Evolutionary conservation across 2,888 invertebrate species (phyloP).

Genomic region (Chelonus formosanus): DNA sequence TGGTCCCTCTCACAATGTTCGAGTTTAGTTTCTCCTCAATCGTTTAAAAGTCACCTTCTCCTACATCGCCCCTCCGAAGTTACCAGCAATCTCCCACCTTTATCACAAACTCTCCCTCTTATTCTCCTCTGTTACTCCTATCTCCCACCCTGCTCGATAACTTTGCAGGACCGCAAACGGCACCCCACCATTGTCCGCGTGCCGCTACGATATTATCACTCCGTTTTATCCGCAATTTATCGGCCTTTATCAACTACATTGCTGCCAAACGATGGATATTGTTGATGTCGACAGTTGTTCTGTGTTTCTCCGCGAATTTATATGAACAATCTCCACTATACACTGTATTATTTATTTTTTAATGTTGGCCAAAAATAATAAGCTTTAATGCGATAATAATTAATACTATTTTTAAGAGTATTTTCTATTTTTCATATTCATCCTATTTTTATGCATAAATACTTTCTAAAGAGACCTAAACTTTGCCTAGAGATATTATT

Average conservation of each 20-base stretch:
- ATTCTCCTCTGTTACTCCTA: constrained; percentile 16
- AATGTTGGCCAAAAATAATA: too few relatives aligned
- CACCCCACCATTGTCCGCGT: constrained; percentile 40
- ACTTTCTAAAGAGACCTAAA: too few relatives aligned
- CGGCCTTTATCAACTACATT: constrained; percentile 61
- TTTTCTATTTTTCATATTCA: too few relatives aligned
- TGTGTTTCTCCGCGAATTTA: constrained; percentile 15
- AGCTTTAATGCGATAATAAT: too few relatives aligned
- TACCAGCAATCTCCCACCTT: constrained; percentile 36
- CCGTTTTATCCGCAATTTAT: constrained; percentile 62
- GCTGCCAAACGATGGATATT: constrained; percentile 49
- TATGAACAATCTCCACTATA: constrained; percentile 2
- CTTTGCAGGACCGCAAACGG: constrained; percentile 20
- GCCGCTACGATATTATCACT: constrained; percentile 60
- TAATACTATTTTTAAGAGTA: too few relatives aligned
- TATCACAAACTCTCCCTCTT: constrained; percentile 30
- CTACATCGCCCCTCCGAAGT: constrained; percentile 47
- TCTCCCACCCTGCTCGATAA: not conserved
- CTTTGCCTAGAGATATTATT: too few relatives aligned
- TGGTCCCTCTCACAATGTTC: constrained; percentile 63
- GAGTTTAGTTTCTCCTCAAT: constrained; percentile 44
- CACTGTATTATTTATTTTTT: not conserved
- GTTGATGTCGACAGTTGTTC: constrained; percentile 31
- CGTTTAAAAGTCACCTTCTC: constrained; percentile 43
- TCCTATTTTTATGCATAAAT: too few relatives aligned